These are phyloP conservation scores for Ceratothoa steindachneri DNA, from an alignment of 2,888 invertebrate species.

Conservation along the genomic window DNA sequence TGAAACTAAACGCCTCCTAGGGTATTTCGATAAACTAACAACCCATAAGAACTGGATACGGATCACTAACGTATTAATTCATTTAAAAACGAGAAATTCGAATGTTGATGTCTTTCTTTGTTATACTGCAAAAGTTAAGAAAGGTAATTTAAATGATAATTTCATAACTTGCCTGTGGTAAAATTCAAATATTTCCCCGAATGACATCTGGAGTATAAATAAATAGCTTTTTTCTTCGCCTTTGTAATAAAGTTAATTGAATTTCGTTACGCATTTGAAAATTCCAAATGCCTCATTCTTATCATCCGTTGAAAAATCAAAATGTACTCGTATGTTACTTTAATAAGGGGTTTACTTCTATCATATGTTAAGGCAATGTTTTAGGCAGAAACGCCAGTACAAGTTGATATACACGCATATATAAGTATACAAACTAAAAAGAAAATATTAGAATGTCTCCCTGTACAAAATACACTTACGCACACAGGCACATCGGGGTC, in stretches of 20 bases:
- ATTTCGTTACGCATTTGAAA: neutral
- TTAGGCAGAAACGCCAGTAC: neutral
- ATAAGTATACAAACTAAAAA: neutral
- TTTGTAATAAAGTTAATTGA: neutral
- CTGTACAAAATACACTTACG: neutral
- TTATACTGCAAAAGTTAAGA: no score
- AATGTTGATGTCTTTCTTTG: no score
- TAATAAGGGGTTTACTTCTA: neutral
- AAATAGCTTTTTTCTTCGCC: neutral
- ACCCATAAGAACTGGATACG: no score
- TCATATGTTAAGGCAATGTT: neutral
- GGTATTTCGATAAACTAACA: no score
- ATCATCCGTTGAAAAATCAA: neutral
- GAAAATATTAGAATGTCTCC: neutral
- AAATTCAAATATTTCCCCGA: neutral
- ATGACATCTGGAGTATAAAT: neutral
- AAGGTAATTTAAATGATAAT: no score
- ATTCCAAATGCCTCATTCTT: neutral
- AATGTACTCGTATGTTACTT: neutral
- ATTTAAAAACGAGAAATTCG: no score
- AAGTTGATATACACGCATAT: neutral
- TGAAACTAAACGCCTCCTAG: no score
- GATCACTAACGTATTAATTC: no score
- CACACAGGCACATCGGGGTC: no score
- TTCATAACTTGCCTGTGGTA: neutral